phyloP scores from a whole-genome alignment of 2,888 invertebrate species.

The Scaptomyza caliginosa region DNA sequence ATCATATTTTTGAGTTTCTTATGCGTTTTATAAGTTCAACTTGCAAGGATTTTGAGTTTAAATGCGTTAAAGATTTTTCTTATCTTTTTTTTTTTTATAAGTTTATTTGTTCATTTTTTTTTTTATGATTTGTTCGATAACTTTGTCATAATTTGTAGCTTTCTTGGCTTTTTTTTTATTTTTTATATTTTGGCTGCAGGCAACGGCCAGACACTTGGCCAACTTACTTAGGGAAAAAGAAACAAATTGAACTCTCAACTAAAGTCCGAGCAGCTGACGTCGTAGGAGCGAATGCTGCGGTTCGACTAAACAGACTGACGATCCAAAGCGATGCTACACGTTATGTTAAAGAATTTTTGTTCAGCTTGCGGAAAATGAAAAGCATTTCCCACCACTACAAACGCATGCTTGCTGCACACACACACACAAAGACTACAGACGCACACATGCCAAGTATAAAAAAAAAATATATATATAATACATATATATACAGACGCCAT shows the following conservation, averaged over 20 bases:
- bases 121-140: conserved; percentile 28
- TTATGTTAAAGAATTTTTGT: conserved; percentile 83
- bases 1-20: conserved; percentile 13
- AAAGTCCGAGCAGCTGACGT: conserved; percentile 85
- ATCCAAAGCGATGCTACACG: conserved; percentile 83
- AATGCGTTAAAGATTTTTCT: conserved; percentile 19
- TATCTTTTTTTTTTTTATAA: conserved; percentile 18
- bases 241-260: conserved; percentile 84
- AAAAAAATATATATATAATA: conserved; percentile 10
- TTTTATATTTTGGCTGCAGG: conserved; percentile 24
- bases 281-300: conserved; percentile 85
- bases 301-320: conserved; percentile 85
- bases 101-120: too few species aligned
- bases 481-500: conserved; percentile 23
- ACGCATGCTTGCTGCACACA: conserved; percentile 10
- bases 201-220: conserved; percentile 51
- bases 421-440: conserved; percentile 6
- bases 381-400: conserved; percentile 71
- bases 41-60: conserved; percentile 47
- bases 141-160: conserved; percentile 18
- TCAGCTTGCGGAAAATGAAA: conserved; percentile 76
- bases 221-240: conserved; percentile 85
- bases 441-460: background rate
- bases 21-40: conserved; percentile 32
- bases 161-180: too few species aligned